A percentile compares a stretch with the other conserved stretches of the same genome.
Conservation (phyloP, 1,140 invertebrate species). For the Drosophila insularis region DNA sequence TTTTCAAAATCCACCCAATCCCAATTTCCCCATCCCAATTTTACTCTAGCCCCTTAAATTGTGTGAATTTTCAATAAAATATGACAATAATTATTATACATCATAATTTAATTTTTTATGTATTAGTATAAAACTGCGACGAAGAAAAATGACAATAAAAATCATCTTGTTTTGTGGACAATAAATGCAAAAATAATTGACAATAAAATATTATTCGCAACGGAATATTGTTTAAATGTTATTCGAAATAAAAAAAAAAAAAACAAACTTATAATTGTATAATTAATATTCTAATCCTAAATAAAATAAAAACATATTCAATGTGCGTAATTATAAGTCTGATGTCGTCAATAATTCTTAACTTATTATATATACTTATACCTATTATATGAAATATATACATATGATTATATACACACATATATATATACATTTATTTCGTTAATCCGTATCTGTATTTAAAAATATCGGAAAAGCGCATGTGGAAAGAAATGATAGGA, state of each 20-base stretch:
- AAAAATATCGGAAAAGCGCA: slow-evolving; percentile 25
- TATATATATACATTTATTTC: slow-evolving; percentile 55
- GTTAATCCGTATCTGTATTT: slow-evolving; percentile 42
- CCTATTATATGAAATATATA: not conserved
- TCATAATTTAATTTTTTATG: not conserved
- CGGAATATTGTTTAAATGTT: slow-evolving; percentile 5
- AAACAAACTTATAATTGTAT: slow-evolving; percentile 54
- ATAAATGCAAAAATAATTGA: slow-evolving; percentile 3
- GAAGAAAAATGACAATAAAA: not conserved
- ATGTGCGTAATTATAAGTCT: slow-evolving; percentile 81
- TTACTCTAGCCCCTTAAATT: not conserved
- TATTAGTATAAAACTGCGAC: not conserved
- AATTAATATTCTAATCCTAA: slow-evolving; percentile 9
- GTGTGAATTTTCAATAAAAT: not conserved
- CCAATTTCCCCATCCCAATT: not conserved
- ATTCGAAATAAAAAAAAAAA: slow-evolving; percentile 30
- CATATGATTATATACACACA: slow-evolving; percentile 9
- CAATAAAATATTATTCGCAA: not conserved
- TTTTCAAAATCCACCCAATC: not conserved
- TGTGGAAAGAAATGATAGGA: not conserved
- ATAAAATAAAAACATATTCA: slow-evolving; percentile 52
- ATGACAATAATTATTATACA: not conserved
- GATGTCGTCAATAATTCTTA: slow-evolving; percentile 75
- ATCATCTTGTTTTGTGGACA: slow-evolving; percentile 1
- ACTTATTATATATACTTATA: slow-evolving; percentile 4